Base-by-base conservation (phyloP, 2,113 vertebrate genomes). In the Ifrita kowaldi region DNA sequence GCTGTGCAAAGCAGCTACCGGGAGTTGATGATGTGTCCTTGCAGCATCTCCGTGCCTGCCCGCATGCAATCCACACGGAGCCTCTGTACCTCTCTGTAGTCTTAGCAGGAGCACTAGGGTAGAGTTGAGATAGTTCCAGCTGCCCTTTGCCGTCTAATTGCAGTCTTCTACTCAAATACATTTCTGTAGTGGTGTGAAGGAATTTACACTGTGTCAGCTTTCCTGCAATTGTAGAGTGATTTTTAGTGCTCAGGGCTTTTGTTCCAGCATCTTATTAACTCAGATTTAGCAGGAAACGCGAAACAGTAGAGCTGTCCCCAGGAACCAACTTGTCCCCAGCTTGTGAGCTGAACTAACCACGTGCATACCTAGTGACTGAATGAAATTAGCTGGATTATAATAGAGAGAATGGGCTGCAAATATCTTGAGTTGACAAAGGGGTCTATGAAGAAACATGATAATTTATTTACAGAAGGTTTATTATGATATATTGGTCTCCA, bases 1-100 rank as follows among this genome's bases (percentile, higher is more conserved):
- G 41, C 33, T 28, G 22, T 32, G n/a, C 37, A 39, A 24, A 74
- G 46, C 71, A 47, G 41, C 13, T 10, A 0, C 39, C 78, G n/a
- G 21, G 30, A 39, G 16, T 0, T 50, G 57, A 2, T 15, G 30
- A 2, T 32, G 22, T 39, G 39, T 46, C 47, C 42, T 56, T 65
- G 55, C 50, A 84, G 8, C 17, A 44, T 22, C 49, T 44, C n/a
- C 2, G 21, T 3, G 1, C 21, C 26, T 44, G 28, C 24, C 64
- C 1, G 0, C 0, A 0, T 16, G 50, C 18, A 33, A 70, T 26
- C 37, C 53, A 9, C 1, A 1, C 0, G 2, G 23, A 64, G 46
- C 44, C 20, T 4, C 0, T 33, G 17, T 3, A 9, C 28, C 12
- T 39, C 39, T 60, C 10, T 11, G 24, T 8, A 33, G 27, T 41